Evolutionary conservation across 1,140 invertebrate genomes (phyloP).

Genomic region (Solenopsis invicta): DNA sequence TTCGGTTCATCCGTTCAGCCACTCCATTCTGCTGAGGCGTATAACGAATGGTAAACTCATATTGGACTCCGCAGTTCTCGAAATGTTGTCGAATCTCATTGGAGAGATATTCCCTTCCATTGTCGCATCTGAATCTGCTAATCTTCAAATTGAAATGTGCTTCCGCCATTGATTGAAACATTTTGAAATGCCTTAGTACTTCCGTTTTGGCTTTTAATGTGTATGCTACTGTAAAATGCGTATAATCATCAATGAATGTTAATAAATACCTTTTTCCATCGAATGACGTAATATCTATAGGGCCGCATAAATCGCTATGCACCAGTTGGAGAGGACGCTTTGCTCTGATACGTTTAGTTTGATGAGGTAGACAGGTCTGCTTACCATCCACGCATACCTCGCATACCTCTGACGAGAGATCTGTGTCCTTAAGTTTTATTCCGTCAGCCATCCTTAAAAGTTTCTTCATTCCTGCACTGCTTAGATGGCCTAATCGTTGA

Average conservation of each 20-base stretch:
- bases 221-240: too few relatives aligned
- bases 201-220: too few relatives aligned
- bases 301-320: not conserved
- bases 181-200: too few relatives aligned
- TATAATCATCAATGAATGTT: too few relatives aligned
- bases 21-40: slow-evolving; percentile 11
- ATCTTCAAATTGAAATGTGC: not conserved
- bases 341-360: not conserved
- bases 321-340: not conserved
- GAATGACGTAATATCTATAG: not conserved
- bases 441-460: not conserved
- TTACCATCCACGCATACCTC: not conserved
- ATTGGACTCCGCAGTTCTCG: not conserved
- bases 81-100: not conserved
- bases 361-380: not conserved
- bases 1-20: not conserved
- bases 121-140: not conserved
- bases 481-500: not conserved
- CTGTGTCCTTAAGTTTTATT: not conserved
- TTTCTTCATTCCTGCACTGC: not conserved
- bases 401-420: not conserved
- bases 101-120: not conserved
- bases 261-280: not conserved
- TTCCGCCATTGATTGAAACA: too few relatives aligned
- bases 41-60: not conserved